A percentile compares a stretch with the other conserved stretches of the same genome.
phyloP scores from a whole-genome alignment of 2,888 invertebrate genomes.

The Phaonia tiefii region DNA sequence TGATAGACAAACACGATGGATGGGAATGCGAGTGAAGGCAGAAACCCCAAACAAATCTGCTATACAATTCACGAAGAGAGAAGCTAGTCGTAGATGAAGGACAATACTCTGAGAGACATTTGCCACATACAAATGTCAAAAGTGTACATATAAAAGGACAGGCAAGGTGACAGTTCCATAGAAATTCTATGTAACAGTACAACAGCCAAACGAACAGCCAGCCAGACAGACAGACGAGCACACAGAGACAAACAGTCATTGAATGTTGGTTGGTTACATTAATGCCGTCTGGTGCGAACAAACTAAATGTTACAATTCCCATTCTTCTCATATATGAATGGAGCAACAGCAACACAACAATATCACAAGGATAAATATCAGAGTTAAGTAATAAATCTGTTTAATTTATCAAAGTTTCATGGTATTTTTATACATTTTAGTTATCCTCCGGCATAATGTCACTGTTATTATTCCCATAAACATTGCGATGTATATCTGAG shows the following conservation, averaged over 20 bases:
- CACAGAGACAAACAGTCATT: background rate
- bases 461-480: conserved; percentile 38
- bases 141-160: conserved; percentile 2
- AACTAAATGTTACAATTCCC: background rate
- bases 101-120: background rate
- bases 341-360: conserved; percentile 22
- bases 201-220: conserved; percentile 1
- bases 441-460: conserved; percentile 52
- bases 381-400: conserved; percentile 56
- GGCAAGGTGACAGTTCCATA: conserved; percentile 24
- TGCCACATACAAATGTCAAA: conserved; percentile 18
- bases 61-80: background rate
- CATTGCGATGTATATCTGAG: background rate
- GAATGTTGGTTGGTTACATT: background rate
- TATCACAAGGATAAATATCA: conserved; percentile 6
- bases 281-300: conserved; percentile 2
- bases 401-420: conserved; percentile 69
- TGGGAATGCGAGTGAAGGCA: background rate
- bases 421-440: conserved; percentile 52
- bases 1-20: conserved; percentile 59
- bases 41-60: conserved; percentile 1
- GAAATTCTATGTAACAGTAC: background rate
- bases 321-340: conserved; percentile 6
- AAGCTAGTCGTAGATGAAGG: background rate
- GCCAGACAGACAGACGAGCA: background rate